phyloP scores from a whole-genome alignment of 2,888 invertebrate genomes.

The Caenorhabditis macrosperma region DNA sequence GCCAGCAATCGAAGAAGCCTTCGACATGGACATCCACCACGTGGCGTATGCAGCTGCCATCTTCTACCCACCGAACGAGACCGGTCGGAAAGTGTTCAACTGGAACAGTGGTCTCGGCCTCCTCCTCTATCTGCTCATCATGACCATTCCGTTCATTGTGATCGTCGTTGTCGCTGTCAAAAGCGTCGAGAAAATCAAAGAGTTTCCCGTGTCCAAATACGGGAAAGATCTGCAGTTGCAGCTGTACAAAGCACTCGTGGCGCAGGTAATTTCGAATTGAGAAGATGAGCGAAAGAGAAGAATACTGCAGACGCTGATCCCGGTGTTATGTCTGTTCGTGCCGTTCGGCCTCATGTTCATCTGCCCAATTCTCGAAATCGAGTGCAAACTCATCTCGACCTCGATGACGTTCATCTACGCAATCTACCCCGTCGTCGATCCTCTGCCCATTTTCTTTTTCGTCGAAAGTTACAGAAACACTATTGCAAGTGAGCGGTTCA shows the following conservation, averaged over 20 bases:
- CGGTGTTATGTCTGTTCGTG: conserved; percentile 20
- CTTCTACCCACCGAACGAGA: conserved; percentile 22
- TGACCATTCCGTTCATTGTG: conserved; percentile 23
- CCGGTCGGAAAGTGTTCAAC: conserved; percentile 15
- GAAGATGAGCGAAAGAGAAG: not conserved
- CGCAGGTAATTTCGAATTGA: conserved; percentile 27
- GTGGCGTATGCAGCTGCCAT: conserved; percentile 35
- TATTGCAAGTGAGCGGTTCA: not conserved
- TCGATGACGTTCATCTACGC: conserved; percentile 38
- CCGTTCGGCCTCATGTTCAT: conserved; percentile 29
- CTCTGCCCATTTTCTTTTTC: conserved; percentile 31
- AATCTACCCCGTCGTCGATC: conserved; percentile 39
- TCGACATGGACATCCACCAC: conserved; percentile 28
- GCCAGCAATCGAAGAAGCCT: conserved; percentile 2
- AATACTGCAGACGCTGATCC: conserved; percentile 31
- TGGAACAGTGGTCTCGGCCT: conserved; percentile 17
- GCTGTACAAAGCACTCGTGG: conserved; percentile 35
- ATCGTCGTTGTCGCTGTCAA: conserved; percentile 15
- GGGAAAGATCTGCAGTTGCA: conserved; percentile 35
- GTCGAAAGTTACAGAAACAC: conserved; percentile 27
- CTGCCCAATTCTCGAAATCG: conserved; percentile 26
- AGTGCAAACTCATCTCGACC: conserved; percentile 8
- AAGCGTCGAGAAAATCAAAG: conserved; percentile 14
- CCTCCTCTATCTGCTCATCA: conserved; percentile 15
- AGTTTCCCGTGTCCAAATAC: conserved; percentile 26